Evolutionary conservation across 2,113 vertebrate species (phyloP), one percentile per base, ranked within the genome.

Genomic region (Prolemur simus): DNA sequence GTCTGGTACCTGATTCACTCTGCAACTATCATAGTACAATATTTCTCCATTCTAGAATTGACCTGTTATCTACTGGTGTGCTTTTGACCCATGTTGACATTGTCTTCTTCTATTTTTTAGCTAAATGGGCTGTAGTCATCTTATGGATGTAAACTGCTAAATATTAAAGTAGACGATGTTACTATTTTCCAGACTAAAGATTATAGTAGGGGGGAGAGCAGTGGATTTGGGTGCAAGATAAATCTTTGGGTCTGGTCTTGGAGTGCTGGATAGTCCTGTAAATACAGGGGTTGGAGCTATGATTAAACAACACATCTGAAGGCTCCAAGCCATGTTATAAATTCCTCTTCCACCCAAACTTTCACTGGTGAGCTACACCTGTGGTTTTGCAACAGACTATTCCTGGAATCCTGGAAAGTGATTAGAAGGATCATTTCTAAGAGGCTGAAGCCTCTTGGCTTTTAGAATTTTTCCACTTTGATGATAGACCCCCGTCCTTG

Each of bases 161-260:
- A 63, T 29, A 15, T 17, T 60, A 37, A 93, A 60, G n/a, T 56
- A 45, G 27, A 49, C 32, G 2, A 6, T 77, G 11, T 42, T 78
- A 25, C 3, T 66, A 1, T 91, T 77, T 93, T 84, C 25, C 25
- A 66, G 42, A 25, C 54, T 76, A 76, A 60, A 69, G 13, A 74
- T 25, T 3, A 37, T 6, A 9, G 6, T 47, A 15, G 7, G 0
- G 21, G 7, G 0, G 8, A 47, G 29, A 15, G 21, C 20, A 45
- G 8, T 21, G 49, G 17, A 17, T 32, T n/a, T 32, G 11, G 10
- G 3, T 49, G 11, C 14, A 63, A 89, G 25, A 39, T 23, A 14
- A 52, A 39, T 47, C 20, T 68, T 58, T 32, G 73, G 34, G 2
- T n/a, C 2, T 74, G 3, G 8, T 2, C 47, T 78, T 84, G 71